A percentile compares a stretch with the other conserved stretches of the same genome.
Conservation (phyloP, 2,113 vertebrate species). For the human region GRCh38 chr7:31494001-31494500, state of each 20-base stretch:
- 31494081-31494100: neutral
- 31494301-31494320: too few relatives aligned
- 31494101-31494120: neutral
- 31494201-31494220: too few relatives aligned
- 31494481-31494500: neutral
- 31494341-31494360: neutral
- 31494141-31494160: neutral
- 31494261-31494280: too few relatives aligned
- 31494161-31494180: too few relatives aligned
- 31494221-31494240: too few relatives aligned
- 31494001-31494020: accelerated
- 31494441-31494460: neutral
- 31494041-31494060: neutral
- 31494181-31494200: too few relatives aligned
- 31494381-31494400: neutral
- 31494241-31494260: too few relatives aligned
- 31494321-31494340: neutral
- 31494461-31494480: neutral
- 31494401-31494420: too few relatives aligned
- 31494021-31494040: neutral
- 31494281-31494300: too few relatives aligned
- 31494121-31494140: neutral
- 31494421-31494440: neutral
- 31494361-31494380: neutral
- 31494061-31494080: neutral